Conservation (phyloP, 2,888 invertebrate species). For the Gari tellinella region DNA sequence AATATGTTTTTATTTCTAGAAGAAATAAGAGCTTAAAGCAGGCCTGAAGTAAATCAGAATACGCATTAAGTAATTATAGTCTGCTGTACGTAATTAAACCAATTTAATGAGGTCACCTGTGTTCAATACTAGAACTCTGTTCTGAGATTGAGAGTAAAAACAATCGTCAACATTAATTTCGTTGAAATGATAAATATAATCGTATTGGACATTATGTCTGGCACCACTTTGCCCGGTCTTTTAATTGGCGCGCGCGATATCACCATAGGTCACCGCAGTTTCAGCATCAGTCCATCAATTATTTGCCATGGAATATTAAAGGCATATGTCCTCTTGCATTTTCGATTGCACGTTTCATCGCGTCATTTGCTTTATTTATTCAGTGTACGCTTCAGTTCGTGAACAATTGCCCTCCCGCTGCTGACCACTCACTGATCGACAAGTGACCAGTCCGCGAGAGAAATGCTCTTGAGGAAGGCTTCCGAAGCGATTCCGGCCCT, state of each 20-base stretch:
- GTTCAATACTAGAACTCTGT: too few relatives aligned
- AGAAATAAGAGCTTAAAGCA: too few relatives aligned
- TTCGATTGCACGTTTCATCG: conserved; percentile 49
- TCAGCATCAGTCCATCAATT: conserved; percentile 44
- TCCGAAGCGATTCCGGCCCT: conserved; percentile 9
- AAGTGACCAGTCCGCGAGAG: conserved; percentile 29
- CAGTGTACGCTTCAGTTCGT: conserved; percentile 41
- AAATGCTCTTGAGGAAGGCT: neutral
- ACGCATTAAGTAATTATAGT: too few relatives aligned
- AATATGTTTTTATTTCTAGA: too few relatives aligned
- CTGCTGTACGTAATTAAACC: too few relatives aligned
- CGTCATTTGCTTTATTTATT: conserved; percentile 51
- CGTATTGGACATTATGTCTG: too few relatives aligned
- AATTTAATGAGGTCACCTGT: too few relatives aligned
- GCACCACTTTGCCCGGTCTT: too few relatives aligned
- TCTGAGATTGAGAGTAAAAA: too few relatives aligned
- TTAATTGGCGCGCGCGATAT: neutral
- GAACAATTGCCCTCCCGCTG: conserved; percentile 47
- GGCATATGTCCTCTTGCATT: conserved; percentile 60
- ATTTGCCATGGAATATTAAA: conserved; percentile 57
- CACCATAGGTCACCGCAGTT: conserved; percentile 28
- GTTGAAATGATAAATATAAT: too few relatives aligned
- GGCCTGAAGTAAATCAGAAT: too few relatives aligned
- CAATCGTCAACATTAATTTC: too few relatives aligned
- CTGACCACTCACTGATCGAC: conserved; percentile 38